Percentiles rank a stretch among this genome's conserved stretches.
Conservation (phyloP, 2,797 vertebrate species). For the Sardinella longiceps region DNA sequence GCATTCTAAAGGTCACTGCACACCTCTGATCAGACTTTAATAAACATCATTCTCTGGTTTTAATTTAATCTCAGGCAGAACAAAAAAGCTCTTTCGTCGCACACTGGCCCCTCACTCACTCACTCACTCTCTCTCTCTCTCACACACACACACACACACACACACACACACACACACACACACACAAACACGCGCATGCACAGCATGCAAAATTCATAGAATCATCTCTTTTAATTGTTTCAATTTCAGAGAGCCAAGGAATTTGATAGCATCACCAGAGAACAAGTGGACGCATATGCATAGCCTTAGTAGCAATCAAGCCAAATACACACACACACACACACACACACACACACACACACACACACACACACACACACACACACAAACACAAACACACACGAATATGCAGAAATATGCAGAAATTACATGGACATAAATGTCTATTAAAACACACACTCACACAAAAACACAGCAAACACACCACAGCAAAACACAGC, state of each 20-base stretch:
- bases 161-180: not conserved
- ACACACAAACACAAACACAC: constrained; percentile 19
- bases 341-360: constrained; percentile 51
- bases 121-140: not conserved
- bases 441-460: constrained; percentile 44
- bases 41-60: constrained; percentile 78
- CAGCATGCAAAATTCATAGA: constrained; percentile 70
- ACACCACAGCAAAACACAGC: not conserved
- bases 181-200: constrained; percentile 48
- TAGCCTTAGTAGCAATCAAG: constrained; percentile 16
- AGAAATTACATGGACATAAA: too few species aligned
- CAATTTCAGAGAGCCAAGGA: constrained; percentile 71
- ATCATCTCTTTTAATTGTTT: constrained; percentile 75
- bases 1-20: constrained; percentile 80
- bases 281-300: constrained; percentile 25
- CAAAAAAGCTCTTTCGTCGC: constrained; percentile 69
- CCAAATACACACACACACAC: constrained; percentile 38
- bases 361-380: constrained; percentile 22
- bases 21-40: constrained; percentile 82
- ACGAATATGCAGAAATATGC: constrained; percentile 21
- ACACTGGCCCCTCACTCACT: not conserved
- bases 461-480: not conserved
- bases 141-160: not conserved
- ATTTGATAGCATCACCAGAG: constrained; percentile 42
- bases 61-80: constrained; percentile 77